Evolutionary conservation across 2,797 vertebrate genomes (phyloP), one percentile per base, ranked within the genome.

Genomic region (Limnodromus scolopaceus): DNA sequence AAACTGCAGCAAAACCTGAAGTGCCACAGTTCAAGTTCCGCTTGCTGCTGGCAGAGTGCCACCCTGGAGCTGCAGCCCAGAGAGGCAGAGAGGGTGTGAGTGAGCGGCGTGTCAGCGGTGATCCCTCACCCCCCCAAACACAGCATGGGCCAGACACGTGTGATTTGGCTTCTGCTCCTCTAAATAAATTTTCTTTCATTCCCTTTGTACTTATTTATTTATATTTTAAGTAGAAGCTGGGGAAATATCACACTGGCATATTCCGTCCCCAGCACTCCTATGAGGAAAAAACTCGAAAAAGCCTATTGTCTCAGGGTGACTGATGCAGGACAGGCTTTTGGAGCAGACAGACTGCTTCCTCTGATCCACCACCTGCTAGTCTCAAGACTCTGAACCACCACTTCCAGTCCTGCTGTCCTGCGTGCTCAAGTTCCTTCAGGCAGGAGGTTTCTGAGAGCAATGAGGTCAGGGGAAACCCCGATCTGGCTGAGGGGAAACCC

Each of bases 1-100:
- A 96, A 96, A 94, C 64, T 80, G 93, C 34, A 94, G 84, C 95
- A 96, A 96, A 97, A 97, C 93, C 93, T 91, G 94, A 97, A 97
- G 84, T 92, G 75, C 84, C 92, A 76, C 92, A 70, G 86, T 51
- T 75, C 5, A 83, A 94, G 96, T 96, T 97, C 96, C 54, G 24
- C 90, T 94, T 90, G 72, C 55, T 54, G 90, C 85, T 97, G 97
- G 94, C 95, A 65, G 54, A 49, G 27, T 11, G 95, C 96, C 94
- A 92, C 10, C 1, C 12, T 1, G 16, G 85, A 87, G 61, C 79
- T 51, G 71, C 5, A 2, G 80, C 85, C 87, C 69, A 28, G 86
- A 30, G 63, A 66, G 18, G 32, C 0, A 0, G 46, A 4, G 2
- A 9, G 34, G 27, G 27, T 9, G 49, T 5, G 72, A 86, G 54